A percentile compares a stretch with the other conserved stretches of the same genome.
phyloP scores from a whole-genome alignment of 2,797 vertebrate genomes.

The Spea hammondii region DNA sequence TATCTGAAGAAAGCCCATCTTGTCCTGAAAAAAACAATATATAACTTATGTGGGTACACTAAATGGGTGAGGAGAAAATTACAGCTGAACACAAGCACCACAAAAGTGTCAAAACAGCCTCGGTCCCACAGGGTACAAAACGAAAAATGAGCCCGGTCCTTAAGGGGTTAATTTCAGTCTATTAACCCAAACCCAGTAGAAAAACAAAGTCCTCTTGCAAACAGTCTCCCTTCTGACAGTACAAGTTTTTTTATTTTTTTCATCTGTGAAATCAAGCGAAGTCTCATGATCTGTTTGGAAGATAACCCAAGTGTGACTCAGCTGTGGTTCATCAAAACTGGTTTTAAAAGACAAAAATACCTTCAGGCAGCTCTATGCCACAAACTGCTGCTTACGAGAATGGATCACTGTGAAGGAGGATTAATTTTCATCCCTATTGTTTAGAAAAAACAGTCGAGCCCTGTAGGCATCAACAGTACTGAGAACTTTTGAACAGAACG shows the following conservation, averaged over 20 bases:
- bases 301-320: conserved; percentile 44
- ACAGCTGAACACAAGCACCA: too few species aligned
- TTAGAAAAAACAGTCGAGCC: conserved; percentile 9
- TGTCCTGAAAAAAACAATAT: too few species aligned
- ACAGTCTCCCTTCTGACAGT: neutral
- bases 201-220: neutral
- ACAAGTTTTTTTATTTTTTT: conserved; percentile 8
- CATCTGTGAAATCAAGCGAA: conserved; percentile 24
- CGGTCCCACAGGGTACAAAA: too few species aligned
- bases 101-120: too few species aligned
- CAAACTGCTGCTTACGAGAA: conserved; percentile 38
- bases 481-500: conserved; percentile 7
- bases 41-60: too few species aligned
- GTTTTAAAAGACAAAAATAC: conserved; percentile 37
- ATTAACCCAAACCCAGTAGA: neutral
- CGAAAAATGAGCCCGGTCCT: too few species aligned
- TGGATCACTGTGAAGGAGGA: conserved; percentile 12
- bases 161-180: neutral
- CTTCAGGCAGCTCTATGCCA: conserved; percentile 30
- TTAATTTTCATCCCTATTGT: conserved; percentile 33
- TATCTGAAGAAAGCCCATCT: too few species aligned
- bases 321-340: conserved; percentile 42
- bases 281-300: conserved; percentile 38
- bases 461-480: conserved; percentile 8
- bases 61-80: too few species aligned